These are phyloP conservation scores for Eonycteris spelaea DNA, from an alignment of 2,113 vertebrate species.

Conservation along the genomic window DNA sequence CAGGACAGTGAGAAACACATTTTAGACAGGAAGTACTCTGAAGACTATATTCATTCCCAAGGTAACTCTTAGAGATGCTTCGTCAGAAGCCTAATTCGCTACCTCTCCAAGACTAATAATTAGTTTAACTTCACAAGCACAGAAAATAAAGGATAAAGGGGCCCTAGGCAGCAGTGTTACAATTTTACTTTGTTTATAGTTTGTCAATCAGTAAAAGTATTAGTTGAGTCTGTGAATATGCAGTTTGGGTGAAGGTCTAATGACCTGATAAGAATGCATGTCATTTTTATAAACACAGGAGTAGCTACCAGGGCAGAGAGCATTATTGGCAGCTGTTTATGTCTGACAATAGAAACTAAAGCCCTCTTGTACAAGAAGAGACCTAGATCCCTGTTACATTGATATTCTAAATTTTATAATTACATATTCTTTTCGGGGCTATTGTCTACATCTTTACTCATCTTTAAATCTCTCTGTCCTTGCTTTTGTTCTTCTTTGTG, in stretches of 20 bases:
- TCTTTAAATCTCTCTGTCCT: neutral
- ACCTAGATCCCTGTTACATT: neutral
- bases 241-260: neutral
- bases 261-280: neutral
- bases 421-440: neutral
- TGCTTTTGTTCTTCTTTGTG: neutral
- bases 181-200: neutral
- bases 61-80: neutral
- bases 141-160: neutral
- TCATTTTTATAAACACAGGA: neutral
- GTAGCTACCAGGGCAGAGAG: neutral
- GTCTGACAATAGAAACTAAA: neutral
- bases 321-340: neutral
- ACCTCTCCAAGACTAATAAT: neutral
- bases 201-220: neutral
- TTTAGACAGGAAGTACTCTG: neutral
- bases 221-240: neutral
- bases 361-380: neutral
- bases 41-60: neutral
- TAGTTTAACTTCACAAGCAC: neutral
- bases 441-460: neutral
- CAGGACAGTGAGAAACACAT: rapidly evolving
- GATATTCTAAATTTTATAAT: neutral
- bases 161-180: neutral
- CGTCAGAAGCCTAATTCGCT: neutral